Evolutionary conservation across 2,888 invertebrate genomes (phyloP).

Genomic region (Cantharis lateralis): DNA sequence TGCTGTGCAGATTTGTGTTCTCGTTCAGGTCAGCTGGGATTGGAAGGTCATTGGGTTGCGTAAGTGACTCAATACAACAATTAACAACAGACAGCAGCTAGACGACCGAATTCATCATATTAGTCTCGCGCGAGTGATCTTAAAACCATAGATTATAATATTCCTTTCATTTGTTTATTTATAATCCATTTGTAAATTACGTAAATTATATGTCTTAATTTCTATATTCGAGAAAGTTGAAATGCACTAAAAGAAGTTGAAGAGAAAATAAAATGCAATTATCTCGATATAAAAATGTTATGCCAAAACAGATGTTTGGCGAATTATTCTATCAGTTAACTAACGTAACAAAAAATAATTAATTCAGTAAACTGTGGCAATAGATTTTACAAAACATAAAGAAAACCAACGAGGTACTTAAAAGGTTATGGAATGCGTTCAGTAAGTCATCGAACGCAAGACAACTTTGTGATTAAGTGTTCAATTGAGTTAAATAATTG

Average conservation of each 20-base stretch:
- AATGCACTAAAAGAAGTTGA: not conserved
- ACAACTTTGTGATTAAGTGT: not conserved
- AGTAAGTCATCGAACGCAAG: not conserved
- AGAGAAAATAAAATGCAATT: not conserved
- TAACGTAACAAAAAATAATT: not conserved
- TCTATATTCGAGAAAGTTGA: not conserved
- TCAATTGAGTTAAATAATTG: not conserved
- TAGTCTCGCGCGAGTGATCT: slow-evolving; percentile 28
- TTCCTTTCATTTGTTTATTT: slow-evolving; percentile 12
- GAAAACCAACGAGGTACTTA: not conserved
- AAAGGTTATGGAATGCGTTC: not conserved
- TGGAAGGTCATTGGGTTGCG: slow-evolving; percentile 34
- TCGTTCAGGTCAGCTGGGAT: slow-evolving; percentile 32
- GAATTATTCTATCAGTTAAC: not conserved
- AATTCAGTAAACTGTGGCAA: not conserved
- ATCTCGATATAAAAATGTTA: not conserved
- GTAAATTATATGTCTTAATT: not conserved
- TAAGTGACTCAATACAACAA: slow-evolving; percentile 29
- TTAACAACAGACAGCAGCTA: slow-evolving; percentile 32
- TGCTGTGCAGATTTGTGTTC: slow-evolving; percentile 20
- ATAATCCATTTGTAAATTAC: not conserved
- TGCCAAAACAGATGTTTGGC: not conserved
- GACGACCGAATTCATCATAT: slow-evolving; percentile 31
- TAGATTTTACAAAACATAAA: not conserved
- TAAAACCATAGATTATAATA: slow-evolving; percentile 14